Evolutionary conservation across 2,797 vertebrate genomes (phyloP), one percentile per base, ranked within the genome.

Genomic region (Channa striata): DNA sequence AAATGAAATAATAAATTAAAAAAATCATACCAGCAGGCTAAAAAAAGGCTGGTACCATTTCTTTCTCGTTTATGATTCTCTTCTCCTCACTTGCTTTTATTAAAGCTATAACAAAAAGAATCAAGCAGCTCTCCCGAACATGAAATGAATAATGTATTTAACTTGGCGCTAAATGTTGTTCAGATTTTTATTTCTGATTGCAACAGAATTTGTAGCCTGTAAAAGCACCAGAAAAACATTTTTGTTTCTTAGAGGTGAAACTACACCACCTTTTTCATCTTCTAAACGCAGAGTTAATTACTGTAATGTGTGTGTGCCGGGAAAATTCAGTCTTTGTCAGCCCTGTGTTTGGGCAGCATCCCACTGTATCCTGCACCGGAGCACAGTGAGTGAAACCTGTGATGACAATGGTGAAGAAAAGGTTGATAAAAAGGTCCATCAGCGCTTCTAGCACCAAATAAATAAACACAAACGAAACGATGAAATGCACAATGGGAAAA

Each of bases 211-310:
- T 37, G 48, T 8, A 23, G 43, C 8, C 23, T 46, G 11, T 51
- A 14, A 48, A 36, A 40, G 46, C 17, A 60, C 62, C 40, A 54
- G 23, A 42, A 57, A 37, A 5, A 20, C 59, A 72, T n/a, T 61
- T 48, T 62, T 17, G 25, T 6, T 30, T 4, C 25, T 30, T 30
- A 30, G 6, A 30, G 25, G 25, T 67, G 37, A 49, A 49, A 58
- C 36, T 48, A 13, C 36, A 40, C 51, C 60, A 53, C 59, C 54
- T 39, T 69, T 74, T 67, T 44, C 47, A 64, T 58, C 62, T 30
- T 74, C 66, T 75, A 68, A 77, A 72, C 64, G 70, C 39, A 74
- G 78, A 84, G 70, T 84, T 82, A 81, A 84, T 88, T 82, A 84
- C 69, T 46, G 34, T 76, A 79, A 84, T 81, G 82, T 68, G 71